Evolutionary conservation across 2,113 vertebrate species (phyloP).

Genomic region (Cheilinus undulatus): DNA sequence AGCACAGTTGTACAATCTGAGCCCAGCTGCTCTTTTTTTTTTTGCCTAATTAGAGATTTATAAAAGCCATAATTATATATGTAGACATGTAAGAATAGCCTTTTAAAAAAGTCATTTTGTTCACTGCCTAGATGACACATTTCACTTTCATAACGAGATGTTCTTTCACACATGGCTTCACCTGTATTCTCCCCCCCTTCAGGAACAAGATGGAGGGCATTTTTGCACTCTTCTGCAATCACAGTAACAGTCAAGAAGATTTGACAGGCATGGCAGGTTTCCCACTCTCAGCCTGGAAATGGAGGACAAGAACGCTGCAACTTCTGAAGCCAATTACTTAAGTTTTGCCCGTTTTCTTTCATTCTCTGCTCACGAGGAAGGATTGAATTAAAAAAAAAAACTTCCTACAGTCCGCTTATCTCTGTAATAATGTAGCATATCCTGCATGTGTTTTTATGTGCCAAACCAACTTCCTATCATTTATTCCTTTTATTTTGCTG

Average conservation of each 20-base stretch:
- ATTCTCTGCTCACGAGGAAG: conserved; percentile 50
- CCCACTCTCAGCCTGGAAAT: conserved; percentile 61
- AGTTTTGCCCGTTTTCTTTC: conserved; percentile 71
- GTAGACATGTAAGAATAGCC: conserved; percentile 41
- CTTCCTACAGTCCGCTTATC: conserved; percentile 65
- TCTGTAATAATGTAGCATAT: conserved; percentile 56
- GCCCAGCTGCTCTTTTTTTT: background rate
- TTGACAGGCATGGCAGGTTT: conserved; percentile 83
- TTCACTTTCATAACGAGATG: conserved; percentile 79
- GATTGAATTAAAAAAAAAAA: conserved; percentile 44
- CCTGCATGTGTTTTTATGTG: conserved; percentile 50
- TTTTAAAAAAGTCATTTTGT: conserved; percentile 58
- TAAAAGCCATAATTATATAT: conserved; percentile 46
- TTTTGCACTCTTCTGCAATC: conserved; percentile 71
- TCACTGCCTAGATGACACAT: conserved; percentile 66
- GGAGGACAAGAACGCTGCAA: conserved; percentile 69
- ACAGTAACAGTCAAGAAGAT: conserved; percentile 69
- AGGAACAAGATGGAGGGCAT: conserved; percentile 71
- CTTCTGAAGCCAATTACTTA: conserved; percentile 80
- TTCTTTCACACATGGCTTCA: conserved; percentile 79
- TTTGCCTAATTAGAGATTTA: conserved; percentile 41
- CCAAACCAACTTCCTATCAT: conserved; percentile 62
- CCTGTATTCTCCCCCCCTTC: conserved; percentile 70
- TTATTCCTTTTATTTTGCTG: conserved; percentile 68
- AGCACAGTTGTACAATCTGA: background rate